Evolutionary conservation across 2,113 vertebrate genomes (phyloP), one percentile per base, ranked within the genome.

Genomic region (Phycodurus eques): DNA sequence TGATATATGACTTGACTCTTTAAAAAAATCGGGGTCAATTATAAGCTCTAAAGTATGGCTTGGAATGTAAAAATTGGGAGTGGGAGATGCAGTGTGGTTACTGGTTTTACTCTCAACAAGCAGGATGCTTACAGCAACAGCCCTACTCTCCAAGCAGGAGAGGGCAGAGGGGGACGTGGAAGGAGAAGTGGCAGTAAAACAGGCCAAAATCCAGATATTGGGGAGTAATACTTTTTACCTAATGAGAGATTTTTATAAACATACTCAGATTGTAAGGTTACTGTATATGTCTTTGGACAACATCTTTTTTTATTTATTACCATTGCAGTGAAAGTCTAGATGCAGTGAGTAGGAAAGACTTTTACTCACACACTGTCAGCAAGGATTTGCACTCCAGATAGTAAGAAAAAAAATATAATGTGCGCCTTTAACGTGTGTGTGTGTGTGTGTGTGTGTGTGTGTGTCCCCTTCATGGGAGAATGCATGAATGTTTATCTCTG

Each of bases 21-120:
- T 27, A 27, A 27, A 27, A 77, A 62, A 47, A 47, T 47, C 64
- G 65, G 43, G 43, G 70, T 66, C 39, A 54, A 22, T 60, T 61
- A 61, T 42, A 20, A 15, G 62, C 22, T 73, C 54, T 68, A 68
- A 20, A 77, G 33, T 77, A 62, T 67, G 53, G 5, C 27, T 27
- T 27, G 27, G 27, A 27, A 27, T 27, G 27, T 27, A 27, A 84
- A 83, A 75, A 57, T 81, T 62, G 81, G 74, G 27, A 83, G 77
- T 66, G 47, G 70, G 65, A 76, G 73, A 77, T 64, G 71, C 77
- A 80, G 77, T 44, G 8, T 44, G 43, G 43, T 44, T 44, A 44
- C 7, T 44, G 43, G 43, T 44, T 44, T 44, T 44, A 44, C 10
- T 44, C 8, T 44, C 43, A 27, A 27, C 27, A 27, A 27, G 27